Conservation (phyloP, 2,888 invertebrate genomes). For the Resseliella maxima region DNA sequence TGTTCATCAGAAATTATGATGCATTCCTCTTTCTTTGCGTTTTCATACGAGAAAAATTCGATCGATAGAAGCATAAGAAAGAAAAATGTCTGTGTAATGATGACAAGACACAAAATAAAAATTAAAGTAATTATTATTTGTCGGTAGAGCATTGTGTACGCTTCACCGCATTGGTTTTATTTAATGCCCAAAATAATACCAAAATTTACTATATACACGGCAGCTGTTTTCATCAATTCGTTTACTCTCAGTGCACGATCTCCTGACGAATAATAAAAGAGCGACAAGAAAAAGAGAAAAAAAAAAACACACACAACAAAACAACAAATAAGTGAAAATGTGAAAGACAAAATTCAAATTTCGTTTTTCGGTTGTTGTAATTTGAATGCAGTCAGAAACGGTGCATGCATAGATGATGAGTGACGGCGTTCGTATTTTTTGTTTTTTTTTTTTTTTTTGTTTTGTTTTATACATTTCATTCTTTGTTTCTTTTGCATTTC, state of each 20-base stretch:
- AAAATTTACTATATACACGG: conserved; percentile 13
- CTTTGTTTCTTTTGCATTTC: neutral
- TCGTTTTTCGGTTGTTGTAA: neutral
- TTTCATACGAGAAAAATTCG: neutral
- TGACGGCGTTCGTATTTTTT: no score
- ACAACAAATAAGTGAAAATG: neutral
- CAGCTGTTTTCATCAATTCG: neutral
- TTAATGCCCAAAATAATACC: conserved; percentile 35
- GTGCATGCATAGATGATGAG: conserved; percentile 29
- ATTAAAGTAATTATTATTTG: conserved; percentile 53
- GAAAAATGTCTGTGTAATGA: conserved; percentile 46
- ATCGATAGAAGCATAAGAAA: neutral
- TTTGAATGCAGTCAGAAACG: neutral
- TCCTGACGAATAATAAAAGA: neutral
- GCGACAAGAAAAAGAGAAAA: neutral
- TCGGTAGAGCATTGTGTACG: conserved; percentile 45
- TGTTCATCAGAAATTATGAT: conserved; percentile 44
- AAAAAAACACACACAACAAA: neutral
- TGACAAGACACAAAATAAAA: conserved; percentile 43
- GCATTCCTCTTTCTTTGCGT: neutral
- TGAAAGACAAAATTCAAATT: conserved; percentile 48
- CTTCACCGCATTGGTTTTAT: conserved; percentile 44
- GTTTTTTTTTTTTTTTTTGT: neutral
- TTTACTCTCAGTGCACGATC: conserved; percentile 22
- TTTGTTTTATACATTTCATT: neutral